Percentiles rank a stretch among this genome's conserved stretches.
phyloP scores from a whole-genome alignment of 1,140 invertebrate genomes.

The Gonatopus flavifemur region DNA sequence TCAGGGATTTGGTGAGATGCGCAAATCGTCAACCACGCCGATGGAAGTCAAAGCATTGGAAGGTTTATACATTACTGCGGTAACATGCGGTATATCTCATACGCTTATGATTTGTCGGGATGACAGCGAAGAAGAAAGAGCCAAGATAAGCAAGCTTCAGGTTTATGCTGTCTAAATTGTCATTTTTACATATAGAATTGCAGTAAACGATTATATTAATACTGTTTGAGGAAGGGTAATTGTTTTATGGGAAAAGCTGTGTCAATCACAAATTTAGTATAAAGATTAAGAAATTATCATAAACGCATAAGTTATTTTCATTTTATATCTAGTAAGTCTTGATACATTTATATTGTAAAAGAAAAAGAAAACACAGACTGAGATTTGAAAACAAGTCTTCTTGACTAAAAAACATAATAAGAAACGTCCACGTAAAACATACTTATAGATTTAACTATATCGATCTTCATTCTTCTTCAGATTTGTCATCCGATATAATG shows the following conservation, averaged over 20 bases:
- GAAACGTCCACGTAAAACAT: constrained; percentile 29
- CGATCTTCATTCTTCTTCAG: constrained; percentile 37
- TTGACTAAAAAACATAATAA: neutral
- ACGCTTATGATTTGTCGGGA: constrained; percentile 73
- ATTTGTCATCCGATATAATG: constrained; percentile 28
- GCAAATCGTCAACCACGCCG: constrained; percentile 85
- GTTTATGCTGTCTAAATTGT: constrained; percentile 57
- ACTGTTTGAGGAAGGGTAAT: too few species aligned
- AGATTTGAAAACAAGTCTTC: too few species aligned
- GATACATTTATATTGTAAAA: neutral
- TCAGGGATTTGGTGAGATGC: constrained; percentile 84
- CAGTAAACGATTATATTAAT: too few species aligned
- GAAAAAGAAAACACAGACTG: too few species aligned
- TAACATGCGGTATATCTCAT: constrained; percentile 84
- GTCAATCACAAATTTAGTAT: too few species aligned
- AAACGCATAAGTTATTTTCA: too few species aligned
- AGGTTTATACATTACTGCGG: constrained; percentile 76
- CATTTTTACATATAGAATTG: too few species aligned
- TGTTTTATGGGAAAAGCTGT: too few species aligned
- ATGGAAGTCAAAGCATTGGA: constrained; percentile 85
- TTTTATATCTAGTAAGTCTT: neutral
- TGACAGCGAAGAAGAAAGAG: constrained; percentile 68
- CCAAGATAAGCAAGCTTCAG: constrained; percentile 65
- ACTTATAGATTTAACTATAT: constrained; percentile 32
- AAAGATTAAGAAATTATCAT: too few species aligned